phyloP scores from a whole-genome alignment of 1,140 invertebrate species.

The Tigriopus japonicus region DNA sequence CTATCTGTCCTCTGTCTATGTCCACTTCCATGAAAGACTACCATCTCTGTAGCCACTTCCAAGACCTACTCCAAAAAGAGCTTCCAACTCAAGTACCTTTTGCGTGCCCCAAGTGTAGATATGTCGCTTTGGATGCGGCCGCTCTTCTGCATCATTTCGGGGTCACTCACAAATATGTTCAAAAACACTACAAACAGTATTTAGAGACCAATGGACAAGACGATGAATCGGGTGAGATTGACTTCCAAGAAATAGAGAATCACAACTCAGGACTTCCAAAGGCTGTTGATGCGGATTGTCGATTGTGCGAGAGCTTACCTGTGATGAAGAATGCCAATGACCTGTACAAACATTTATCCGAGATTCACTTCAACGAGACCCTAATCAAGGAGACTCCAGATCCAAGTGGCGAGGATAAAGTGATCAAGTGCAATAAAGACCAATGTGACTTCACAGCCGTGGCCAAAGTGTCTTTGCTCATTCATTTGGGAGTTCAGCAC shows the following conservation, averaged over 20 bases:
- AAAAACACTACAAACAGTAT: not conserved
- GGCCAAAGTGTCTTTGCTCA: not conserved
- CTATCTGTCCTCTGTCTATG: not conserved
- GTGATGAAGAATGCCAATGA: not conserved
- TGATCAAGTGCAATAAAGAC: no score
- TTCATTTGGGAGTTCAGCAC: conserved; percentile 3
- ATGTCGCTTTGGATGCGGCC: conserved; percentile 4
- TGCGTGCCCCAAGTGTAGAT: conserved; percentile 2
- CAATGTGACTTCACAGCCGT: no score
- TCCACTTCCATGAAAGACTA: not conserved
- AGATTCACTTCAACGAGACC: conserved; percentile 1
- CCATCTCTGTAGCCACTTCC: not conserved
- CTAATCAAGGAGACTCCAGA: not conserved
- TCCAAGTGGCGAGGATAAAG: no score
- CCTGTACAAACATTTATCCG: not conserved
- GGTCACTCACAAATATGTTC: not conserved
- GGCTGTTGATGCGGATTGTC: not conserved
- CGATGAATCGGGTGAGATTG: no score
- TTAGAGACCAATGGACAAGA: no score
- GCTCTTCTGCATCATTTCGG: conserved; percentile 2
- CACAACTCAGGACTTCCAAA: no score
- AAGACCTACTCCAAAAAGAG: not conserved
- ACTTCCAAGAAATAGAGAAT: no score
- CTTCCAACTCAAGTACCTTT: not conserved
- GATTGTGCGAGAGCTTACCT: conserved; percentile 1